A percentile compares a stretch with the other conserved stretches of the same genome.
Conservation (phyloP, 1,140 invertebrate species). For the Bombus huntii region DNA sequence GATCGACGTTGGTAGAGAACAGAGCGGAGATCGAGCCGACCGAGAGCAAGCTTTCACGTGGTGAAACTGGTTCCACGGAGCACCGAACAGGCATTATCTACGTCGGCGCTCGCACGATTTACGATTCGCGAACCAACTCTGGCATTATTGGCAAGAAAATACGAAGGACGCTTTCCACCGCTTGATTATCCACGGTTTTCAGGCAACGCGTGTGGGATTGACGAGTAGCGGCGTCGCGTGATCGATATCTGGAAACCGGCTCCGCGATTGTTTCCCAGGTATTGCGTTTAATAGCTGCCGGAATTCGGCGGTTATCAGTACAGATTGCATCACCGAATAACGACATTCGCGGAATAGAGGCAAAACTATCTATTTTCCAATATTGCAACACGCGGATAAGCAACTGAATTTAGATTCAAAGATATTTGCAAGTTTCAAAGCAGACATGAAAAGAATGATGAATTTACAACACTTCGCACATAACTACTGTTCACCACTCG, state of each 20-base stretch:
- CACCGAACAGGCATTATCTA: slow-evolving; percentile 49
- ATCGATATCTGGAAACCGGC: slow-evolving; percentile 9
- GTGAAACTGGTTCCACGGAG: slow-evolving; percentile 55
- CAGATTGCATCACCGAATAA: not conserved
- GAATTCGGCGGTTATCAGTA: not conserved
- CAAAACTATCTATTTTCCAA: not conserved
- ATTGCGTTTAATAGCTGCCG: not conserved
- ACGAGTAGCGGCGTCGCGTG: not conserved
- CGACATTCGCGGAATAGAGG: not conserved
- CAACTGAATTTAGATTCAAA: not conserved
- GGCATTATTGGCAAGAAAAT: slow-evolving; percentile 58
- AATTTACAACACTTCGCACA: not conserved
- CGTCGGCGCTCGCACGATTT: slow-evolving; percentile 47
- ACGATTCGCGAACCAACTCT: slow-evolving; percentile 38
- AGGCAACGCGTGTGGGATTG: slow-evolving; percentile 2
- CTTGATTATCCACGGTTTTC: not conserved
- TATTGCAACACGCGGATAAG: not conserved
- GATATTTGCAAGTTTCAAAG: too few species aligned
- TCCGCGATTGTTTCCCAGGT: not conserved
- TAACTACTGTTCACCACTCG: not conserved
- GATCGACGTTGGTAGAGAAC: slow-evolving; percentile 47
- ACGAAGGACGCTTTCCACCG: slow-evolving; percentile 27
- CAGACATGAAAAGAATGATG: not conserved
- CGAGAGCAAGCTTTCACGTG: slow-evolving; percentile 30
- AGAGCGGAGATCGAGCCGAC: slow-evolving; percentile 33